phyloP scores from a whole-genome alignment of 2,888 invertebrate species.

The Caenorhabditis parvicauda region DNA sequence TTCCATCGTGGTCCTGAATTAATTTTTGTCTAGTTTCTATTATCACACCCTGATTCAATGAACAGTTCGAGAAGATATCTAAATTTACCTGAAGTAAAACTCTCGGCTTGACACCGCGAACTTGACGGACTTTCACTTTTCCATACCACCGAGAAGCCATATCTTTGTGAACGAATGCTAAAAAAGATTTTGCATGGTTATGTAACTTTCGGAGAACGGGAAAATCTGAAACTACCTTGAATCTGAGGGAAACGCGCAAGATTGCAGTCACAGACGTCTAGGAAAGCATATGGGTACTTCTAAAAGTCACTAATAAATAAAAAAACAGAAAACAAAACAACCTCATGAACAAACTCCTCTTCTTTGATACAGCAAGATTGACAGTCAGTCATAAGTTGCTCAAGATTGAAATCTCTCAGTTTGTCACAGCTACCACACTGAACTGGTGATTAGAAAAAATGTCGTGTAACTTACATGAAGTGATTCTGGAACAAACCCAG shows the following conservation, averaged over 20 bases:
- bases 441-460: neutral
- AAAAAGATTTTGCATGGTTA: conserved; percentile 1
- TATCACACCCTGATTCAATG: neutral
- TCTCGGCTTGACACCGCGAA: conserved; percentile 87
- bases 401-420: conserved; percentile 46
- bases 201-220: neutral
- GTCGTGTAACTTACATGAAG: conserved; percentile 33
- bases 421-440: conserved; percentile 42
- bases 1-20: conserved; percentile 68
- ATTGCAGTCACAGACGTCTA: conserved; percentile 97
- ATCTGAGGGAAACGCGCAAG: conserved; percentile 74
- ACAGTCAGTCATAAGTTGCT: conserved; percentile 53
- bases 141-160: conserved; percentile 85
- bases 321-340: conserved; percentile 15
- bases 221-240: conserved; percentile 23
- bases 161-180: conserved; percentile 92
- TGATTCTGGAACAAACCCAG: conserved; percentile 47
- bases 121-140: conserved; percentile 74
- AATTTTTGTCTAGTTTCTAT: neutral
- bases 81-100: conserved; percentile 74
- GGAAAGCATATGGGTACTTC: conserved; percentile 83
- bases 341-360: conserved; percentile 47
- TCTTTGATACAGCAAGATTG: conserved; percentile 53
- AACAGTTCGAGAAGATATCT: neutral
- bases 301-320: too few relatives aligned